Evolutionary conservation across 2,888 invertebrate species (phyloP).

Genomic region (Crepidodera aurea): DNA sequence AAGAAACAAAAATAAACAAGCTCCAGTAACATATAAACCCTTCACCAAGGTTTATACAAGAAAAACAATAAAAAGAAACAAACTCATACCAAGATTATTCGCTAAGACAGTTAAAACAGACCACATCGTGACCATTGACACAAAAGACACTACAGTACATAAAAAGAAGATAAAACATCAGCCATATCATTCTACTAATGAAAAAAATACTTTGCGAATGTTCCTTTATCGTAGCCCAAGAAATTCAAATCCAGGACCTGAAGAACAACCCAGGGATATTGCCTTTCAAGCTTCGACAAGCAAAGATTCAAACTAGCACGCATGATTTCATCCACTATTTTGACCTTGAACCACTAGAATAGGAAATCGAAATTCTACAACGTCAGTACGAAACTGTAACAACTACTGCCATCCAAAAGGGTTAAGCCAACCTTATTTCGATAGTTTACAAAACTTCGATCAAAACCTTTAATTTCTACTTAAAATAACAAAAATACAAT

Average conservation of each 20-base stretch:
- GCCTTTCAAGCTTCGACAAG: slow-evolving; percentile 23
- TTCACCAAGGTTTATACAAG: not conserved
- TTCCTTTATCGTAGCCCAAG: not conserved
- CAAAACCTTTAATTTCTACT: slow-evolving; percentile 5
- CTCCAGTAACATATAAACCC: not conserved
- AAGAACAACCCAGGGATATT: slow-evolving; percentile 25
- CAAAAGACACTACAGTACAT: not conserved
- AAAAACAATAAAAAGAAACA: not conserved
- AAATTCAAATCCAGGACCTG: not conserved
- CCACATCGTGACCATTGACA: not conserved
- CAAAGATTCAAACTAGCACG: slow-evolving; percentile 18
- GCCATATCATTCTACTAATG: not conserved
- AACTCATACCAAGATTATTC: too few species aligned
- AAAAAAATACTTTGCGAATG: not conserved
- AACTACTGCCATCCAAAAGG: not conserved
- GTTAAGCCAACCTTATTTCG: slow-evolving; percentile 6
- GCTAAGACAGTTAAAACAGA: too few species aligned
- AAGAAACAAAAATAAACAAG: not conserved
- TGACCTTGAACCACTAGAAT: not conserved
- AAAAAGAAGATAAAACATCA: not conserved
- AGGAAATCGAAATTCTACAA: not conserved
- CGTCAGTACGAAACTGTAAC: not conserved
- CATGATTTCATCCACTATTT: slow-evolving; percentile 14
- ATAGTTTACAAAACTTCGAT: slow-evolving; percentile 4
- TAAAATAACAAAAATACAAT: not conserved